Percentiles rank a stretch among this genome's conserved stretches.
phyloP scores from a whole-genome alignment of 2,888 invertebrate genomes.

The Caenorhabditis afra region DNA sequence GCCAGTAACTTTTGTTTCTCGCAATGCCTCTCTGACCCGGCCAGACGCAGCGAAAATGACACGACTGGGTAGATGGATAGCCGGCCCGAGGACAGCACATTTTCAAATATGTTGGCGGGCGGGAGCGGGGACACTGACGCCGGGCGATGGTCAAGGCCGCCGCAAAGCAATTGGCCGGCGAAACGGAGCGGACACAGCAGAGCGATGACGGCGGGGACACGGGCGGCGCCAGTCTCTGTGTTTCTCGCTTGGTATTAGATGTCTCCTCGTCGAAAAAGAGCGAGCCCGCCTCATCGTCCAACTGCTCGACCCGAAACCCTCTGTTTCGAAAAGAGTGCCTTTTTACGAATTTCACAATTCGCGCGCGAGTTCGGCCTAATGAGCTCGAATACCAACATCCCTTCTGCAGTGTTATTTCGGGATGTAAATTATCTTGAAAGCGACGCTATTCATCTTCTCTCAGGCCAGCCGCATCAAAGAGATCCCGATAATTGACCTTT shows the following conservation, averaged over 20 bases:
- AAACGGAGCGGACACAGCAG: constrained; percentile 31
- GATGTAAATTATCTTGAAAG: neutral
- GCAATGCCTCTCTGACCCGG: neutral
- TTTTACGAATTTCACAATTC: constrained; percentile 1
- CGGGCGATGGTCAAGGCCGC: constrained; percentile 47
- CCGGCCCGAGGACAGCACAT: constrained; percentile 14
- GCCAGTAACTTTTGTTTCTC: neutral
- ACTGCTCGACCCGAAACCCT: constrained; percentile 6
- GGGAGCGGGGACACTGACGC: constrained; percentile 9
- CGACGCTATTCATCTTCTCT: neutral
- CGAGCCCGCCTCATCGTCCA: constrained; percentile 9
- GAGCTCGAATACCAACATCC: neutral
- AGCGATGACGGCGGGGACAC: constrained; percentile 28
- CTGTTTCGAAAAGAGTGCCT: neutral
- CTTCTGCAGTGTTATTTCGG: neutral
- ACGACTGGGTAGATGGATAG: constrained; percentile 11
- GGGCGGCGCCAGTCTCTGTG: constrained; percentile 54
- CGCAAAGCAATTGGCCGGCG: constrained; percentile 40
- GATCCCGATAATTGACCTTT: constrained; percentile 29
- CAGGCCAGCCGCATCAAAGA: neutral
- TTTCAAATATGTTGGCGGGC: constrained; percentile 21
- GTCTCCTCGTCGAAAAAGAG: constrained; percentile 21
- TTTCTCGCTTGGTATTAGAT: constrained; percentile 49
- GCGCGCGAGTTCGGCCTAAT: neutral
- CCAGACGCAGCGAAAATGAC: constrained; percentile 9